Percentiles rank a stretch among this genome's conserved stretches.
phyloP scores from a whole-genome alignment of 64 coral and sea anemone genomes.

The Platygyra sinensis region DNA sequence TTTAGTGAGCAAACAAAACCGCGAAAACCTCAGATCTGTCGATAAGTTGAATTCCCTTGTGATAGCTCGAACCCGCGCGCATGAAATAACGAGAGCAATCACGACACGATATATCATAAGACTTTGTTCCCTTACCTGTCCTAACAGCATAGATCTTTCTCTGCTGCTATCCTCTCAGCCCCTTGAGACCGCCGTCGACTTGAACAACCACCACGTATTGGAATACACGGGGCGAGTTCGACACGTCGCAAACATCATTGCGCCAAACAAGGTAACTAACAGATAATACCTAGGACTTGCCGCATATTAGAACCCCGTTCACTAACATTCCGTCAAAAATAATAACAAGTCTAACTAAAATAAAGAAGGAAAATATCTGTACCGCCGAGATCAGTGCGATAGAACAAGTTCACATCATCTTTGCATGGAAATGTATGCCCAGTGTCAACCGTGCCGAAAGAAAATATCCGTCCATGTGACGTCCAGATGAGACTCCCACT shows the following conservation, averaged over 20 bases:
- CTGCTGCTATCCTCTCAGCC: constrained; percentile 79
- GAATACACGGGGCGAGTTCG: constrained; percentile 44
- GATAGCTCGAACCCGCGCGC: background rate
- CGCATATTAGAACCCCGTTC: background rate
- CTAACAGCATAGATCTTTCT: constrained; percentile 80
- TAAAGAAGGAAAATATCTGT: constrained; percentile 12
- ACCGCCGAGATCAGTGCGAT: constrained; percentile 15
- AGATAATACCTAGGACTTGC: background rate
- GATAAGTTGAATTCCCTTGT: constrained; percentile 30
- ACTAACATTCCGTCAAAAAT: background rate
- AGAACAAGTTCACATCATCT: constrained; percentile 19
- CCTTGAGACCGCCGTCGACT: constrained; percentile 62
- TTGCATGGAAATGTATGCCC: constrained; percentile 14
- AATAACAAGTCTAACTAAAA: background rate
- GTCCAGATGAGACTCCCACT: constrained; percentile 12
- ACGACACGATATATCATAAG: background rate
- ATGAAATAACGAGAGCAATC: background rate
- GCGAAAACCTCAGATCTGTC: background rate
- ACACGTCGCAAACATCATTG: constrained; percentile 10
- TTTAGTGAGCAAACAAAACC: background rate
- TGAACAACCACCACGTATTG: constrained; percentile 92
- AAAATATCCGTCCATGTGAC: constrained; percentile 13
- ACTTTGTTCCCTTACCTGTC: constrained; percentile 68
- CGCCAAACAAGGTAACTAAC: background rate
- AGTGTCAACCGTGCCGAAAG: constrained; percentile 1